Conservation (phyloP, 2,797 vertebrate species). For the Ctenopoma kingsleyae region DNA sequence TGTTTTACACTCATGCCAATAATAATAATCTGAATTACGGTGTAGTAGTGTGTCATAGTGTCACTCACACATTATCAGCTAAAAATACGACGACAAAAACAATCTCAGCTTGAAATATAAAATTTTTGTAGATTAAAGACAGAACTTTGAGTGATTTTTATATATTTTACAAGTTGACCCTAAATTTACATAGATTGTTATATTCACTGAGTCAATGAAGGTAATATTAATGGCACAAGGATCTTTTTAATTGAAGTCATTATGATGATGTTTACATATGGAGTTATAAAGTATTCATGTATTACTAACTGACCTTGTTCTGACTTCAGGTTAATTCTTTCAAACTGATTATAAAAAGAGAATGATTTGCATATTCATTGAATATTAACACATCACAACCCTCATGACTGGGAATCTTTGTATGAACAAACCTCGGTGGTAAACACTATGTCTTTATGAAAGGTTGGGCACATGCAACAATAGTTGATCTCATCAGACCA, state of each 20-base stretch:
- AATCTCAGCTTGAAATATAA: neutral
- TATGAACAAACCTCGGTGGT: slow-evolving; percentile 31
- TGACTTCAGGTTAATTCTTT: slow-evolving; percentile 34
- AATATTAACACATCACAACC: slow-evolving; percentile 14
- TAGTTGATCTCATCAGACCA: too few species aligned
- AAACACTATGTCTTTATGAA: slow-evolving; percentile 42
- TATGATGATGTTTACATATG: slow-evolving; percentile 41
- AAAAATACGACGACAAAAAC: neutral
- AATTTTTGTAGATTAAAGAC: neutral
- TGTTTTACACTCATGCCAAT: slow-evolving; percentile 18
- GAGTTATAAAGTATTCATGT: slow-evolving; percentile 46
- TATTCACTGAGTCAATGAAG: slow-evolving; percentile 26
- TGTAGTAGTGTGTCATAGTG: slow-evolving; percentile 8
- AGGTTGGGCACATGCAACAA: slow-evolving; percentile 33
- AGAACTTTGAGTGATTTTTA: neutral
- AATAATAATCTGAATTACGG: neutral
- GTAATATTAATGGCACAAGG: slow-evolving; percentile 25
- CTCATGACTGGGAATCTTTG: slow-evolving; percentile 24
- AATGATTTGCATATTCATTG: slow-evolving; percentile 62
- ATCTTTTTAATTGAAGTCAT: slow-evolving; percentile 41
- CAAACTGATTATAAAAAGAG: slow-evolving; percentile 42
- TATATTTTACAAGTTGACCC: neutral
- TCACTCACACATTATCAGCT: neutral
- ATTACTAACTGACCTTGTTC: slow-evolving; percentile 46
- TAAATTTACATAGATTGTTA: slow-evolving; percentile 32